phyloP scores from a whole-genome alignment of 1,140 invertebrate species.

The Aphelenchoides avenae region DNA sequence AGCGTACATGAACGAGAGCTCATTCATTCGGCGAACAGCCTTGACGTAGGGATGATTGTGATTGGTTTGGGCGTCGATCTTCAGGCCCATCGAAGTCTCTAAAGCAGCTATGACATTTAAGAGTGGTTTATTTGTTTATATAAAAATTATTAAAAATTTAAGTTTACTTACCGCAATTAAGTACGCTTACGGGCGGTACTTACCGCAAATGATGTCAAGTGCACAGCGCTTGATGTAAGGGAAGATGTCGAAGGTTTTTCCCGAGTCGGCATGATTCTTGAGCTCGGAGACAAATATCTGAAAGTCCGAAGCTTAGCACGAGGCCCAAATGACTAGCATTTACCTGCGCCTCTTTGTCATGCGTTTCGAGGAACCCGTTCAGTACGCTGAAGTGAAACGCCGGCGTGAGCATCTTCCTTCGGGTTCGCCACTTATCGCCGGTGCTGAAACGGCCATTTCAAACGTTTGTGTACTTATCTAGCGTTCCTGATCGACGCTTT shows the following conservation, averaged over 20 bases:
- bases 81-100: conserved; percentile 75
- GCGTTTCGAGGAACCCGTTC: conserved; percentile 73
- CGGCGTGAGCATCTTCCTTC: conserved; percentile 80
- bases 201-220: conserved; percentile 76
- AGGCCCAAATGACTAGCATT: conserved; percentile 1
- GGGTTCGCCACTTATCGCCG: conserved; percentile 72
- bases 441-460: too few relatives aligned
- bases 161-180: too few relatives aligned
- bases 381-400: conserved; percentile 83
- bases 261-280: conserved; percentile 62
- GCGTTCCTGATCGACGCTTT: too few relatives aligned
- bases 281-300: conserved; percentile 69
- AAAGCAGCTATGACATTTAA: neutral
- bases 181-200: neutral
- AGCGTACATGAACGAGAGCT: conserved; percentile 47
- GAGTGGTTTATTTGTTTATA: too few relatives aligned
- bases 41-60: conserved; percentile 71
- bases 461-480: too few relatives aligned
- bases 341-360: conserved; percentile 39
- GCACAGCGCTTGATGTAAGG: conserved; percentile 74
- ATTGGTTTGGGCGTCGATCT: conserved; percentile 69
- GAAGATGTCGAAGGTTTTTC: conserved; percentile 71
- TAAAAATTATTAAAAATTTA: too few relatives aligned
- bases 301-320: conserved; percentile 47
- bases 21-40: conserved; percentile 67